A percentile compares a stretch with the other conserved stretches of the same genome.
These are phyloP conservation scores for Limnodromus scolopaceus DNA, from an alignment of 2,797 vertebrate genomes.

Conservation along the genomic window DNA sequence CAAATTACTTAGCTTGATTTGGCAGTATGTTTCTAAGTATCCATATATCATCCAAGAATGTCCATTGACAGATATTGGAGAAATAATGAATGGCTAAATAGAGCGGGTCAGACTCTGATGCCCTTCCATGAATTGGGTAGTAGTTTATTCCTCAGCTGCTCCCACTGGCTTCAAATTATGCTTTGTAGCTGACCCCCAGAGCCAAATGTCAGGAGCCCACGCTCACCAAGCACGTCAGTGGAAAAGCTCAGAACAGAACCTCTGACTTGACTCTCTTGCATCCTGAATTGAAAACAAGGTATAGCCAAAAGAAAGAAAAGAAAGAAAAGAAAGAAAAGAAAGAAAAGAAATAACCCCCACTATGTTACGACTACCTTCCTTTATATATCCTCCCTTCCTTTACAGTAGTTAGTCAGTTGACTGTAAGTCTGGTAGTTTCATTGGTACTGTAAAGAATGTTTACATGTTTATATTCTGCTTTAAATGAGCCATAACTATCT, in stretches of 20 bases:
- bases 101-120: background rate
- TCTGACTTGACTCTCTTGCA: background rate
- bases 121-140: background rate
- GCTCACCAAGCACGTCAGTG: background rate
- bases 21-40: background rate
- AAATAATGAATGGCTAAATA: slow-evolving; percentile 46
- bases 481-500: background rate
- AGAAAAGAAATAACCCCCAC: fast-evolving
- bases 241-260: slow-evolving; percentile 10
- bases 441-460: background rate
- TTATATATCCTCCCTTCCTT: background rate
- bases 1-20: slow-evolving; percentile 3
- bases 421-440: background rate
- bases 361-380: background rate
- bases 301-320: background rate
- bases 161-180: slow-evolving; percentile 59
- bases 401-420: background rate
- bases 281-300: background rate
- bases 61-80: slow-evolving; percentile 26
- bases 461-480: background rate
- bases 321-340: too few species aligned
- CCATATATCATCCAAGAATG: background rate
- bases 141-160: slow-evolving; percentile 23
- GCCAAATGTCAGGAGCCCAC: slow-evolving; percentile 33
- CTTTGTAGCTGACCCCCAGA: slow-evolving; percentile 49